Evolutionary conservation across 2,888 invertebrate species (phyloP).

Genomic region (Tetramorium bicarinatum): DNA sequence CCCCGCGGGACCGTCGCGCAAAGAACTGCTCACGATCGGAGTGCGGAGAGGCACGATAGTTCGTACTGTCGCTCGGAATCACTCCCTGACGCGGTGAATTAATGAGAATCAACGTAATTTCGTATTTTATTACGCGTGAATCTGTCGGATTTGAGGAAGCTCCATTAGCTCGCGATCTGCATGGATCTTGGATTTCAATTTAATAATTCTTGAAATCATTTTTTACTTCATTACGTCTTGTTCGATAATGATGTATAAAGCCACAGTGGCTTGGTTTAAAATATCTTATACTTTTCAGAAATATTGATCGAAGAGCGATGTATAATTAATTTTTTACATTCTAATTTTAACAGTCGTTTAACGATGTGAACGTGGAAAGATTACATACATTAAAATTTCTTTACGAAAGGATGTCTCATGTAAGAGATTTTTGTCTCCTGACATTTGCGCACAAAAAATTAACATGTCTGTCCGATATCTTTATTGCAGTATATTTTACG

Average conservation of each 20-base stretch:
- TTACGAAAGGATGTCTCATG: background rate
- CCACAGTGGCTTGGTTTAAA: background rate
- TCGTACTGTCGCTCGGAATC: slow-evolving; percentile 16
- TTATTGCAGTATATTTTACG: slow-evolving; percentile 16
- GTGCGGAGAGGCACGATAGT: background rate
- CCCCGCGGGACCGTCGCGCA: slow-evolving; percentile 43
- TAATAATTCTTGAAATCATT: slow-evolving; percentile 9
- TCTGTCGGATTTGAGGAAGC: background rate
- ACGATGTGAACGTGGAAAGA: background rate
- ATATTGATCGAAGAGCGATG: background rate
- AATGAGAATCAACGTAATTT: slow-evolving; percentile 3
- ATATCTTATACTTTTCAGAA: background rate
- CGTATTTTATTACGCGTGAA: background rate
- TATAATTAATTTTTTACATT: slow-evolving; percentile 11
- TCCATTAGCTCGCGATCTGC: background rate
- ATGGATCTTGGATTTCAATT: background rate
- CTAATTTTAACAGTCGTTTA: background rate
- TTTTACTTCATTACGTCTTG: background rate
- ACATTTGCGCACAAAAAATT: background rate
- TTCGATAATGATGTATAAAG: background rate
- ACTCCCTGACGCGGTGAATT: slow-evolving; percentile 16
- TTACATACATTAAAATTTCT: slow-evolving; percentile 9
- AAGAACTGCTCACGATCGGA: slow-evolving; percentile 35
- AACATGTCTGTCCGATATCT: background rate
- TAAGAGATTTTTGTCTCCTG: background rate